Base-by-base conservation (phyloP, 2,888 invertebrate genomes). In the Eilema caniola region DNA sequence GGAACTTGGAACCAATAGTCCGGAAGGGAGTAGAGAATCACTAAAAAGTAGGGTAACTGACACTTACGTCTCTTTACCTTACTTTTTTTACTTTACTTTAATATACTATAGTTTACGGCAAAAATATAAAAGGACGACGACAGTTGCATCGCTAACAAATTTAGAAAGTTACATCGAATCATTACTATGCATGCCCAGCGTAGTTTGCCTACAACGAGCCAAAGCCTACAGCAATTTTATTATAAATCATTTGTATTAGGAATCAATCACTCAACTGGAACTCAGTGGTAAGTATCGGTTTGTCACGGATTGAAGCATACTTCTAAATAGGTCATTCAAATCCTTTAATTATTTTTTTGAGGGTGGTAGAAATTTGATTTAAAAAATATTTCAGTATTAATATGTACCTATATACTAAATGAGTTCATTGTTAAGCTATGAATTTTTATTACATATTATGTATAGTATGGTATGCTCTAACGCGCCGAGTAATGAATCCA, bases 401-500 rank as follows among this genome's bases (percentile, higher is more conserved):
- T 41, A 11, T 41, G 28, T n/a, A 28, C 16, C 2, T 23, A n/a
- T n/a, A 16, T 56, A 57, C 57, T 59, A 24, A 4, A 59, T 14
- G 10, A n/a, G n/a, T 53, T 53, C 10, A 20, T 53, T 53, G n/a
- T 53, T n/a, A 53, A 53, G 53, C 53, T 20, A 53, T n/a, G n/a
- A n/a, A 53, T 53, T n/a, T 53, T 47, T 47, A 47, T 47, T 20
- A 47, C 47, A 53, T 53, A 61, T 65, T 47, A 33, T 20, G 23
- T 65, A 57, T 11, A 68, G 16, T 53, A 66, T 28, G 71, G 71
- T 68, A 75, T 59, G 66, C 65, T 64, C 73, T 63, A 62, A 62
- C 76, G 69, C 77, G 67, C 59, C 69, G 67, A 70, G 71, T 84
- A 88, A 86, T 84, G 85, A 83, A 86, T 87, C 78, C 68, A 79